Evolutionary conservation across 2,888 invertebrate genomes (phyloP).

Genomic region (Aspidiotus destructor): DNA sequence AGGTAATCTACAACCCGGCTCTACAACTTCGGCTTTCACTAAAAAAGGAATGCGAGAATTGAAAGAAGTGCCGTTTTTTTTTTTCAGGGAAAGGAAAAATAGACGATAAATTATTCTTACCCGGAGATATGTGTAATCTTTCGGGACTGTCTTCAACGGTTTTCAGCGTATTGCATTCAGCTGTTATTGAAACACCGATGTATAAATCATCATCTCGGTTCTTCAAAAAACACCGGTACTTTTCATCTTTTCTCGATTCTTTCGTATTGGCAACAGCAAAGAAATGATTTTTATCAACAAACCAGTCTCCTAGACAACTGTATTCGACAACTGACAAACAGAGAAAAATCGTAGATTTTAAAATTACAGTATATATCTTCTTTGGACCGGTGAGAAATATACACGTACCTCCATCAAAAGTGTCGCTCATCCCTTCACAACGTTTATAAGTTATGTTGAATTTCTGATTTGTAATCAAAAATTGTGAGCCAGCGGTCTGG

Average conservation of each 20-base stretch:
- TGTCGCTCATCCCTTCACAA: slow-evolving; percentile 80
- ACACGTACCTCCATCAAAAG: slow-evolving; percentile 65
- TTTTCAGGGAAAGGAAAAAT: background rate
- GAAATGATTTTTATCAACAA: slow-evolving; percentile 88
- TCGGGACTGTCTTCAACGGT: slow-evolving; percentile 90
- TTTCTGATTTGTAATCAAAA: slow-evolving; percentile 91
- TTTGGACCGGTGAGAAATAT: background rate
- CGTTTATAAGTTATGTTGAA: slow-evolving; percentile 88
- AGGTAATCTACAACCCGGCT: slow-evolving; percentile 82
- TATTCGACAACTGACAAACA: slow-evolving; percentile 63
- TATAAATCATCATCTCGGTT: slow-evolving; percentile 89
- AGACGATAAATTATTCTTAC: slow-evolving; percentile 41
- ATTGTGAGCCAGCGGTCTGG: slow-evolving; percentile 91
- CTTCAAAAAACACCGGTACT: slow-evolving; percentile 85
- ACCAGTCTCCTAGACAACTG: slow-evolving; percentile 91
- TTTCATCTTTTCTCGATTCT: slow-evolving; percentile 88
- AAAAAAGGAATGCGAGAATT: slow-evolving; percentile 35
- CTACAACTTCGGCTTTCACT: slow-evolving; percentile 74
- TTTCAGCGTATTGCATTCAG: slow-evolving; percentile 84
- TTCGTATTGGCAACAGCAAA: slow-evolving; percentile 96
- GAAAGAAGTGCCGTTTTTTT: background rate
- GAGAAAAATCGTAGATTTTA: slow-evolving; percentile 33
- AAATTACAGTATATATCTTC: background rate
- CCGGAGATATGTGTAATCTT: slow-evolving; percentile 73
- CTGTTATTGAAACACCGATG: slow-evolving; percentile 84